These are phyloP conservation scores for Mongoloraphidia duomilia DNA, from an alignment of 2,888 invertebrate species.

Conservation along the genomic window DNA sequence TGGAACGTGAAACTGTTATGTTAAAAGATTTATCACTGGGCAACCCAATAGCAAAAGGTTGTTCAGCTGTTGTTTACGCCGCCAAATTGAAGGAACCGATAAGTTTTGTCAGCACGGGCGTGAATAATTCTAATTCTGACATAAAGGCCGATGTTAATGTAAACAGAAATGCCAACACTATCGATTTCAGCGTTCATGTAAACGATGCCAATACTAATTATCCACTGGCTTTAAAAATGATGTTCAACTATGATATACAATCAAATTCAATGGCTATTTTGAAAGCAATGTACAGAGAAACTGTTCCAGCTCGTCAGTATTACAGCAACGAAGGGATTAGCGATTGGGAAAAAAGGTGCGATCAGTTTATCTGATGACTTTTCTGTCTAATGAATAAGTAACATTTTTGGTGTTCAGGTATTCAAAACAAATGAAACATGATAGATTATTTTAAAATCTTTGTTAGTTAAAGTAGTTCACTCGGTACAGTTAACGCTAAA, in stretches of 20 bases:
- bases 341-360: constrained; percentile 41
- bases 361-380: too few relatives aligned
- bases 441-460: too few relatives aligned
- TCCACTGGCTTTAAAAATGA: constrained; percentile 74
- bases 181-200: constrained; percentile 1
- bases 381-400: too few relatives aligned
- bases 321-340: constrained; percentile 30
- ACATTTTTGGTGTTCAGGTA: too few relatives aligned
- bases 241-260: constrained; percentile 81
- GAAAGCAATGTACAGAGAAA: constrained; percentile 67
- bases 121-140: constrained; percentile 10
- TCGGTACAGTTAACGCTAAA: too few relatives aligned
- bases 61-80: constrained; percentile 67
- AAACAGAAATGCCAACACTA: not conserved
- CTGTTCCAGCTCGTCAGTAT: constrained; percentile 52
- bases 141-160: constrained; percentile 1
- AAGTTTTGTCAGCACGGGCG: constrained; percentile 7
- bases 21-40: constrained; percentile 51
- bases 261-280: constrained; percentile 65
- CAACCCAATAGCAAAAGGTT: constrained; percentile 61
- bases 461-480: too few relatives aligned
- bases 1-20: constrained; percentile 31
- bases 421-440: too few relatives aligned
- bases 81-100: constrained; percentile 35
- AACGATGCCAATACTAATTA: constrained; percentile 25